These are phyloP conservation scores for Prolemur simus DNA, from an alignment of 2,113 vertebrate species.

Conservation along the genomic window DNA sequence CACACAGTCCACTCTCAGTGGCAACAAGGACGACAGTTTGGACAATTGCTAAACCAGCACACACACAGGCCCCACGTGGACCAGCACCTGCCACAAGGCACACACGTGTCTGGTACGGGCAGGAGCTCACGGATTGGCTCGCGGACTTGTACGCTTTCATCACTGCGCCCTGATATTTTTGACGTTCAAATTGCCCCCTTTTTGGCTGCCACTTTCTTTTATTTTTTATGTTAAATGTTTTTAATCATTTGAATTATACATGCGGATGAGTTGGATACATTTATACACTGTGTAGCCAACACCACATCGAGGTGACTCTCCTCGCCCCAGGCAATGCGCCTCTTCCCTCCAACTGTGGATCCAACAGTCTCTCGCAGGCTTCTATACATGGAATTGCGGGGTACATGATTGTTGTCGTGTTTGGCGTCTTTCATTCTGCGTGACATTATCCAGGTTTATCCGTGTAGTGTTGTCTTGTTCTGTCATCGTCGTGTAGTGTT, in stretches of 20 bases:
- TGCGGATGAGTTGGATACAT: neutral
- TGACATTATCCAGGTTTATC: fast-evolving
- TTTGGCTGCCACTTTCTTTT: neutral
- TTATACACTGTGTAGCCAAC: neutral
- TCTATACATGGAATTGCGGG: fast-evolving
- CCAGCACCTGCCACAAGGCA: neutral
- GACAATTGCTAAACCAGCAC: too few species aligned
- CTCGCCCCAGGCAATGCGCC: too few species aligned
- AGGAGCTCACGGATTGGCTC: fast-evolving
- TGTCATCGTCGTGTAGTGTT: neutral
- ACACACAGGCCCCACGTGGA: neutral
- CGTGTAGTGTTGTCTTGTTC: neutral
- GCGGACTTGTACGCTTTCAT: fast-evolving
- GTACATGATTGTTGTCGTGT: fast-evolving
- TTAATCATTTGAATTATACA: neutral
- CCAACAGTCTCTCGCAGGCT: too few species aligned
- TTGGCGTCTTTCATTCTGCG: neutral
- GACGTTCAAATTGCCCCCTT: too few species aligned
- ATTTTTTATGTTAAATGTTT: neutral
- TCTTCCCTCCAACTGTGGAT: neutral
- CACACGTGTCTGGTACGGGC: fast-evolving
- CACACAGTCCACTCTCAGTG: fast-evolving
- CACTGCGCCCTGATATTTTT: fast-evolving
- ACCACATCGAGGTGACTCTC: fast-evolving
- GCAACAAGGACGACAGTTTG: neutral